phyloP scores from a whole-genome alignment of 2,888 invertebrate genomes.

The Melangyna quadrimaculata region DNA sequence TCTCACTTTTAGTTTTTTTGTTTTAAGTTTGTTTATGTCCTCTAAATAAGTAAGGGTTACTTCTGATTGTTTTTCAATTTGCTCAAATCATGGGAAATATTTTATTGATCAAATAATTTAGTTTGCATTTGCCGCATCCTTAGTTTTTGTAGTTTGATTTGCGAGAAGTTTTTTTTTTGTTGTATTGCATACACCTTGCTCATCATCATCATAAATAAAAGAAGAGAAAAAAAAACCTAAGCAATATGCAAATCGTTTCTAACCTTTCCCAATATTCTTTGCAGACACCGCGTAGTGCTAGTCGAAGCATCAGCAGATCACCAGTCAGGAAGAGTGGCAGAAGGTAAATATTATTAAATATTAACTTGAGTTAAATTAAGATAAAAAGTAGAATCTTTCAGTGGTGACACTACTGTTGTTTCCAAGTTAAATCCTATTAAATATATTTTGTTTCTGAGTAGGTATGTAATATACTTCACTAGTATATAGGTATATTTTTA shows the following conservation, averaged over 20 bases:
- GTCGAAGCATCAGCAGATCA: constrained; percentile 58
- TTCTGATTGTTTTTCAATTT: not conserved
- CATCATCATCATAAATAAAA: not conserved
- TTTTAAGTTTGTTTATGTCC: constrained; percentile 53
- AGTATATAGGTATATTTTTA: too few relatives aligned
- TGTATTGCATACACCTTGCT: not conserved
- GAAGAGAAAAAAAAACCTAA: not conserved
- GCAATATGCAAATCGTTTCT: constrained; percentile 48
- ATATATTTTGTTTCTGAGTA: too few relatives aligned
- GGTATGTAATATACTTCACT: too few relatives aligned
- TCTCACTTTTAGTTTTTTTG: not conserved
- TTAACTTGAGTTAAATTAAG: too few relatives aligned
- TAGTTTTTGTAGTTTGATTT: not conserved
- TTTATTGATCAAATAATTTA: constrained; percentile 53
- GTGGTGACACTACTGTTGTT: too few relatives aligned
- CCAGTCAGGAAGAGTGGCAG: constrained; percentile 50
- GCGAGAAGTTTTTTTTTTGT: not conserved
- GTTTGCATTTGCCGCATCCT: not conserved
- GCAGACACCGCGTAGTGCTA: constrained; percentile 64
- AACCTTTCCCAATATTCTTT: constrained; percentile 52
- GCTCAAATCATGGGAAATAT: not conserved
- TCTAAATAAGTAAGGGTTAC: constrained; percentile 27
- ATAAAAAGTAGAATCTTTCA: too few relatives aligned
- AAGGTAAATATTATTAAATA: constrained; percentile 17
- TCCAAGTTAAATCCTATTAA: too few relatives aligned